Evolutionary conservation across 1,140 invertebrate species (phyloP), one percentile per base, ranked within the genome.

Genomic region (Chlorops oryzae): DNA sequence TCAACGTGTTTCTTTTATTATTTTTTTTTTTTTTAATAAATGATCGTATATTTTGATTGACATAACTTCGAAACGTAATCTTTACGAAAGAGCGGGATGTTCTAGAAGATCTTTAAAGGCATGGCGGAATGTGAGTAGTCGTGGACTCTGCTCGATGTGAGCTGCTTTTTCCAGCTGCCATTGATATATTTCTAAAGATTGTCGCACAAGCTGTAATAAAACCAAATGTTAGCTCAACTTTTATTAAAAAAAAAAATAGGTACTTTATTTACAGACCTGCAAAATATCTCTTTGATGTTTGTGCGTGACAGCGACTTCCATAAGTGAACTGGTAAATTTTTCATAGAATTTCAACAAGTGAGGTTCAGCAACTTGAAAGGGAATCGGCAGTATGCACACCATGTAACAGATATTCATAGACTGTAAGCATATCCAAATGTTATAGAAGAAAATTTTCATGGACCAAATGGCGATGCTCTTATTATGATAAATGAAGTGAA

Each of bases 271-370:
- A 3, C 18, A 27, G 37, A 54, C 52, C 47, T 50, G 35, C 5
- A 46, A 18, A 23, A 54, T 38, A 10, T 37, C 15, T 9, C 13
- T 3, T 22, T 46, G n/a, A 13, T 25, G 9, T 34, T 47, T 46
- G 3, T 54, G 47, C 18, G 41, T 13, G 17, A 25, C 43, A 10
- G 50, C 37, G 13, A 18, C 22, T 46, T 54, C 47, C 47, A 54
- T 50, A 10, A 54, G 27, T 12, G 47, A 38, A 7, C 34, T 23
- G 2, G 27, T 50, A 23, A 46, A 54, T 40, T 54, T 50, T 6
- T 54, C 43, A 9, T 41, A 24, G 38, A 54, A 54, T 50, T 18
- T 24, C 22, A 43, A 22, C 21, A 54, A 43, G 41, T 47, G 47
- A 27, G 39, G 35, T 37, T 46, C 24, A 21, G 47, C 38, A 15